Evolutionary conservation across 2,888 invertebrate genomes (phyloP).

Genomic region (Tholera decimalis): DNA sequence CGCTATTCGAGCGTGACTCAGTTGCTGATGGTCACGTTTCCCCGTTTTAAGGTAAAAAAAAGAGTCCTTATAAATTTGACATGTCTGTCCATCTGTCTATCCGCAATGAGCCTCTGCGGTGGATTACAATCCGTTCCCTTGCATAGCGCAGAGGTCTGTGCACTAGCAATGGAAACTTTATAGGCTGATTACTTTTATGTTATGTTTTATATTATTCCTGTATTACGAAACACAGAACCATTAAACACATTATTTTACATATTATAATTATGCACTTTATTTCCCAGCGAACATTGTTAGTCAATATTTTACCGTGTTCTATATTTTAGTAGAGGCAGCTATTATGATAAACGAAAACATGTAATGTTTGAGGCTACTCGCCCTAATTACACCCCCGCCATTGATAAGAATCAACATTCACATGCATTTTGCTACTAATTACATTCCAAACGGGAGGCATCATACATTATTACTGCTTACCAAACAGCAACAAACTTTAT

Average conservation of each 20-base stretch:
- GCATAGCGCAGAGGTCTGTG: too few relatives aligned
- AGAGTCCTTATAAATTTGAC: too few relatives aligned
- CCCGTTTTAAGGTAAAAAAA: too few relatives aligned
- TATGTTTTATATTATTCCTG: too few relatives aligned
- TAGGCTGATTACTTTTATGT: too few relatives aligned
- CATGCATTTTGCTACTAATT: conserved; percentile 50
- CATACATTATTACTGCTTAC: conserved; percentile 38
- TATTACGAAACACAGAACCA: background rate
- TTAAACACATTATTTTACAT: too few relatives aligned
- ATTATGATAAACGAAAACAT: conserved; percentile 7
- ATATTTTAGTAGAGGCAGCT: background rate
- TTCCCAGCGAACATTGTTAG: background rate
- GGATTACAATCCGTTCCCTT: too few relatives aligned
- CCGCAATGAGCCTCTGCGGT: too few relatives aligned
- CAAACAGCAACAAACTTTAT: conserved; percentile 41
- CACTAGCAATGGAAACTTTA: too few relatives aligned
- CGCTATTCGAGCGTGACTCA: too few relatives aligned
- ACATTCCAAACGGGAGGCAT: conserved; percentile 26
- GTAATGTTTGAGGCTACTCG: conserved; percentile 20
- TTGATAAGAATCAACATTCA: conserved; percentile 39
- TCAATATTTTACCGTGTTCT: background rate
- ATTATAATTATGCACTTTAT: background rate
- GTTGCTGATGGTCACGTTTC: too few relatives aligned
- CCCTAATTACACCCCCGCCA: conserved; percentile 14
- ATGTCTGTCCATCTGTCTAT: too few relatives aligned